Conservation (phyloP, 1,140 invertebrate species). For the Lineus longissimus region DNA sequence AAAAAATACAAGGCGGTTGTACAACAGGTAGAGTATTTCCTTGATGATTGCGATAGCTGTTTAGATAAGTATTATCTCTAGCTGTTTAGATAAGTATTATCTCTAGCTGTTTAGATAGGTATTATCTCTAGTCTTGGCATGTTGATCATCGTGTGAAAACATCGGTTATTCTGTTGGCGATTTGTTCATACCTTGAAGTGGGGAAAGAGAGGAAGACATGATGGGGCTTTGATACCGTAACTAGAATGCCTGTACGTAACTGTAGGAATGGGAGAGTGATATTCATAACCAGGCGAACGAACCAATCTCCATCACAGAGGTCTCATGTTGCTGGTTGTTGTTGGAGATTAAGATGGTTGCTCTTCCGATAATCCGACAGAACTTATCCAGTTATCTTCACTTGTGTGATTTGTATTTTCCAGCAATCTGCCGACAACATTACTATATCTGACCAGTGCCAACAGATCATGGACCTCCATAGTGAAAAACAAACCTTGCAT, state of each 20-base stretch:
- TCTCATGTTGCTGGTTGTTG: too few species aligned
- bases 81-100: constrained; percentile 9
- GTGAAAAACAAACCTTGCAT: constrained; percentile 70
- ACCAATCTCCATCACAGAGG: too few species aligned
- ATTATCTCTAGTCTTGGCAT: constrained; percentile 4
- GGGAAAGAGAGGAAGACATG: too few species aligned
- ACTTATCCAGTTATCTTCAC: background rate
- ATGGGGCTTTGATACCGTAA: too few species aligned
- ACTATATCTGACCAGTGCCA: constrained; percentile 75
- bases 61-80: constrained; percentile 3
- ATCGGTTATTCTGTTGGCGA: too few species aligned
- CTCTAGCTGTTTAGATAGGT: constrained; percentile 2
- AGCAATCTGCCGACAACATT: constrained; percentile 72
- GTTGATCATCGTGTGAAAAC: too few species aligned
- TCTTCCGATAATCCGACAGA: too few species aligned
- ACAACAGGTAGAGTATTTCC: constrained; percentile 63
- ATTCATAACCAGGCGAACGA: too few species aligned
- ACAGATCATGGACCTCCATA: constrained; percentile 72
- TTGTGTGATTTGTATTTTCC: constrained; percentile 12
- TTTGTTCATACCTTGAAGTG: too few species aligned
- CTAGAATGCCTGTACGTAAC: too few species aligned
- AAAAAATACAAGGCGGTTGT: constrained; percentile 88
- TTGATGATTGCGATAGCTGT: background rate
- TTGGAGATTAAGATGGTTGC: too few species aligned
- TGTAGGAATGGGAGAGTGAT: too few species aligned